Evolutionary conservation across 2,888 invertebrate genomes (phyloP).

Genomic region (Epinotia ramella): DNA sequence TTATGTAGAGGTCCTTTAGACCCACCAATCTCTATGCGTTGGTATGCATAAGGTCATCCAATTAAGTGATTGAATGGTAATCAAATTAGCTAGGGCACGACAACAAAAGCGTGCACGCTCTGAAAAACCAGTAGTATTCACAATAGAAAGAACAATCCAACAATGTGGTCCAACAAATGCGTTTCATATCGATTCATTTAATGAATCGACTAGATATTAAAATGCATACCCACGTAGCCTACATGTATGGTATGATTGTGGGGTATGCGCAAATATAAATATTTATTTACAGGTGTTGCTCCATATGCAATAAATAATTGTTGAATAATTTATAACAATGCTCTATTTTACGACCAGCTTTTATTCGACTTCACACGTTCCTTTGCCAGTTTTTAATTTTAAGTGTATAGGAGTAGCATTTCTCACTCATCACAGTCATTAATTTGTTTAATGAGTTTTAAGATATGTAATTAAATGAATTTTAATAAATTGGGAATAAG

Average conservation of each 20-base stretch:
- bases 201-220: constrained; percentile 10
- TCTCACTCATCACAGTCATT: no score
- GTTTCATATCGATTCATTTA: not conserved
- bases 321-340: constrained; percentile 34
- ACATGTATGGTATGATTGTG: constrained; percentile 29
- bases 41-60: constrained; percentile 31
- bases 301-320: constrained; percentile 30
- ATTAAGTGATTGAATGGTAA: constrained; percentile 37
- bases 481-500: no score
- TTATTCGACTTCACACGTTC: not conserved
- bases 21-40: constrained; percentile 11
- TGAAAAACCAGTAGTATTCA: constrained; percentile 26
- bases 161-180: not conserved
- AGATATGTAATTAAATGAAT: no score
- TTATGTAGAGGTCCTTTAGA: not conserved
- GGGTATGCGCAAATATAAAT: constrained; percentile 34
- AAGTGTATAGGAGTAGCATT: no score
- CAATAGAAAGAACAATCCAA: constrained; percentile 8
- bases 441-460: not conserved
- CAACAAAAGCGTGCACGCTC: constrained; percentile 41
- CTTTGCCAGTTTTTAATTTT: not conserved
- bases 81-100: constrained; percentile 31
- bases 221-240: constrained; percentile 31
- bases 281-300: constrained; percentile 38
- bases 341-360: constrained; percentile 2